Evolutionary conservation across 2,113 vertebrate species (phyloP), one percentile per base, ranked within the genome.

Genomic region (Gymnorhina tibicen): DNA sequence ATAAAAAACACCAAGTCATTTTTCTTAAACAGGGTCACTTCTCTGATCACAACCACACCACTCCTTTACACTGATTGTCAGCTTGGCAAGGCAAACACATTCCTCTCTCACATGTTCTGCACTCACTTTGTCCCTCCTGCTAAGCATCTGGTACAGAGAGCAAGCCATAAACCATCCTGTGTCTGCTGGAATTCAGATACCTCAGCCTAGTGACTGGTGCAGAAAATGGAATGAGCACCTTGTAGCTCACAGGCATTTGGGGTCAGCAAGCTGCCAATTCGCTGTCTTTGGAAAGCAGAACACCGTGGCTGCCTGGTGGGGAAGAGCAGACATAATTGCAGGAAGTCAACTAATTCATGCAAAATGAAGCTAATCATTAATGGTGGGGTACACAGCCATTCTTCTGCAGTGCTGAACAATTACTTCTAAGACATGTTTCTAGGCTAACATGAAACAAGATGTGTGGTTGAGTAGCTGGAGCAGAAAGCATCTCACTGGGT

Each of bases 301-400:
- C 1, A 3, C 50, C 0, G 0, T 7, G 2, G 46, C 73, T 4
- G 3, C 30, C 11, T 84, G 62, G n/a, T 94, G 60, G 56, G 42
- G 66, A 79, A 89, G 66, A 92, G 60, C 44, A 82, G 52, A 83
- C 37, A 21, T 75, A 94, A 92, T 93, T 92, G 53, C 88, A 93
- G 85, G 83, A 94, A 97, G 68, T 74, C 59, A 83, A 72, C 19
- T 88, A 88, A 89, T 92, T 88, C 47, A 81, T 84, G 85, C 83
- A 95, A 96, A 96, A 78, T 75, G 15, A 94, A 96, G 59, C 32
- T 78, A 92, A 91, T 95, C 69, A 95, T 87, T 94, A 78, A 96
- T 64, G 77, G 79, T 88, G 83, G 37, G 44, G 50, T 72, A 89
- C 41, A 52, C 56, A 84, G 56, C 22, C 58, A 21, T 53, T 90